A percentile compares a stretch with the other conserved stretches of the same genome.
phyloP scores from a whole-genome alignment of 2,113 vertebrate genomes.

The Chunga burmeisteri region DNA sequence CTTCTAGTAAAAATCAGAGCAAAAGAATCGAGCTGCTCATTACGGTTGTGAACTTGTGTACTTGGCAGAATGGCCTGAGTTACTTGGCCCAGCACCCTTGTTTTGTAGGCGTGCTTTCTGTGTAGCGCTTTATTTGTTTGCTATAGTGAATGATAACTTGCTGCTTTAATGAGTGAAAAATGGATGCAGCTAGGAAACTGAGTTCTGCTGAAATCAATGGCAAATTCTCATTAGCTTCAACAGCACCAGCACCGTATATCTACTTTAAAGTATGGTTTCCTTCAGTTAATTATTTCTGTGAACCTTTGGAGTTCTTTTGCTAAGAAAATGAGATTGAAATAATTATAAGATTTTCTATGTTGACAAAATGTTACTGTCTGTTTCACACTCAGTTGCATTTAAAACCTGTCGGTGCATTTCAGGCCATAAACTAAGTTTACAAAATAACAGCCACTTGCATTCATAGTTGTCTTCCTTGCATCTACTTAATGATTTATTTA shows the following conservation, averaged over 20 bases:
- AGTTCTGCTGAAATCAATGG: not conserved
- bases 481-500: conserved; percentile 30
- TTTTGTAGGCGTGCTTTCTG: not conserved
- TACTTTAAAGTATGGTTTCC: not conserved
- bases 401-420: conserved; percentile 22
- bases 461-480: not conserved
- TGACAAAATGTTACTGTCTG: conserved; percentile 16
- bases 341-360: not conserved
- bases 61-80: not conserved
- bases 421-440: not conserved
- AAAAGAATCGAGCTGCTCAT: not conserved
- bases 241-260: not conserved
- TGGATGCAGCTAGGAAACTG: not conserved
- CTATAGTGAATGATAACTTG: not conserved
- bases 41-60: not conserved
- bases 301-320: not conserved
- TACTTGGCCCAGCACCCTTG: not conserved
- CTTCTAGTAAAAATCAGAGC: not conserved
- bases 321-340: conserved; percentile 7
- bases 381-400: conserved; percentile 8
- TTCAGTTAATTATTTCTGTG: not conserved
- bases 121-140: not conserved
- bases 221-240: not conserved
- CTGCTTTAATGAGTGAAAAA: not conserved
- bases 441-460: not conserved